Percentiles rank a stretch among this genome's conserved stretches.
Conservation (phyloP, 2,113 vertebrate species). For the Eidolon helvum region DNA sequence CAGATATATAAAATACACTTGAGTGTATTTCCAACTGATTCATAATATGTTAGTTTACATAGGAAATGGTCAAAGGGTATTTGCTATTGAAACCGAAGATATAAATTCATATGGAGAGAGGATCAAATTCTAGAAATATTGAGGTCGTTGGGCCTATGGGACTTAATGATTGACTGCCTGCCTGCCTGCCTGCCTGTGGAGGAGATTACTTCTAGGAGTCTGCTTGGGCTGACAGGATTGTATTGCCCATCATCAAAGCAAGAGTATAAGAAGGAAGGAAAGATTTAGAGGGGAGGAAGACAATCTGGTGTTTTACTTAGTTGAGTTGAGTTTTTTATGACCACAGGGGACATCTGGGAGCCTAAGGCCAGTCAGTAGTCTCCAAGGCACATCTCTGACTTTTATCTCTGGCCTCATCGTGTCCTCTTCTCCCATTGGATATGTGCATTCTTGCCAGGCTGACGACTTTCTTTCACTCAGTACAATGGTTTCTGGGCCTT, state of each 20-base stretch:
- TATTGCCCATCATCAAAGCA: not conserved
- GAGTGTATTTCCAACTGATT: constrained; percentile 4
- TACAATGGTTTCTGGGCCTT: not conserved
- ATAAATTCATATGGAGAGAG: not conserved
- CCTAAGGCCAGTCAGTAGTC: not conserved
- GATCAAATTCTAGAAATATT: not conserved
- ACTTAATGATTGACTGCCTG: not conserved
- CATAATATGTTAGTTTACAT: not conserved
- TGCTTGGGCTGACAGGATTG: not conserved
- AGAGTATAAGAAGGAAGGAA: not conserved
- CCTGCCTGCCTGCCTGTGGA: not conserved
- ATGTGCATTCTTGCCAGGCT: not conserved
- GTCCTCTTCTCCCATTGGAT: not conserved
- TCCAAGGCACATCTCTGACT: not conserved
- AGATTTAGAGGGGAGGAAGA: not conserved
- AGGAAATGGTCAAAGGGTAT: not conserved
- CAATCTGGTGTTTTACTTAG: not conserved
- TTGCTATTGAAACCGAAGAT: not conserved
- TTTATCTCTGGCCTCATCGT: not conserved
- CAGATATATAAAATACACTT: not conserved
- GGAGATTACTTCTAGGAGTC: not conserved
- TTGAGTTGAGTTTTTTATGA: not conserved
- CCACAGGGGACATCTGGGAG: not conserved
- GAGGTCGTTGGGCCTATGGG: not conserved
- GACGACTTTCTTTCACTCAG: not conserved